Percentiles rank a stretch among this genome's conserved stretches.
These are phyloP conservation scores for Deilephila elpenor DNA, from an alignment of 2,888 invertebrate species.

Conservation along the genomic window DNA sequence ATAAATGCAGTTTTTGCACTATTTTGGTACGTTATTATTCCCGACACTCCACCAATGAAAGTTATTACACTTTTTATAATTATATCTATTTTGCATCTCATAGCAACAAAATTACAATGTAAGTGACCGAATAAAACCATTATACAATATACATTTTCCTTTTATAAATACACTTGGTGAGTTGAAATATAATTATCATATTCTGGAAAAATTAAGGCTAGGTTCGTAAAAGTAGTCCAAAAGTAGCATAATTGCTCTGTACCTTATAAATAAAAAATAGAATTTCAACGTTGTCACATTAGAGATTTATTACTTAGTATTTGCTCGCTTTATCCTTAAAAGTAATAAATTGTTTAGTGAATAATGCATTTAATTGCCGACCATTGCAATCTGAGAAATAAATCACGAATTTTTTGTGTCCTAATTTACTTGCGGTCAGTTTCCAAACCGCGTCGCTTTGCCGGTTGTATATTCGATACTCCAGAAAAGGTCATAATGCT, in stretches of 20 bases:
- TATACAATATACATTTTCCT: too few relatives aligned
- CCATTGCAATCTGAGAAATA: conserved; percentile 7
- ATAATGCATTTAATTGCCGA: conserved; percentile 11
- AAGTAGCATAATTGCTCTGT: background rate
- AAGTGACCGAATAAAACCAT: too few relatives aligned
- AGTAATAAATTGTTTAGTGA: background rate
- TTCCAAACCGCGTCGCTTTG: background rate
- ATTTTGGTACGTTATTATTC: conserved; percentile 41
- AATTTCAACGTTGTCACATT: background rate
- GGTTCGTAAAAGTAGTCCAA: background rate
- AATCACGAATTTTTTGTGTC: conserved; percentile 16
- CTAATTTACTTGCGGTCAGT: conserved; percentile 14
- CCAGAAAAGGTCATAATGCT: conserved; percentile 21
- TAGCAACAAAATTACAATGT: too few relatives aligned
- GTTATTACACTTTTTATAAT: too few relatives aligned
- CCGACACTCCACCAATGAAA: too few relatives aligned
- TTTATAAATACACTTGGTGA: too few relatives aligned
- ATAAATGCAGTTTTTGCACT: conserved; percentile 79
- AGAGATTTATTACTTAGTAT: background rate
- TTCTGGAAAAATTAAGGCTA: too few relatives aligned
- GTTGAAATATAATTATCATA: too few relatives aligned
- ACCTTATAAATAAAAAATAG: background rate
- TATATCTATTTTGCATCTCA: too few relatives aligned
- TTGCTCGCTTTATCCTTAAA: background rate
- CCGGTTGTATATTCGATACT: conserved; percentile 2